A percentile compares a stretch with the other conserved stretches of the same genome.
Conservation (phyloP, 2,797 vertebrate species). For the Tangara arthus region DNA sequence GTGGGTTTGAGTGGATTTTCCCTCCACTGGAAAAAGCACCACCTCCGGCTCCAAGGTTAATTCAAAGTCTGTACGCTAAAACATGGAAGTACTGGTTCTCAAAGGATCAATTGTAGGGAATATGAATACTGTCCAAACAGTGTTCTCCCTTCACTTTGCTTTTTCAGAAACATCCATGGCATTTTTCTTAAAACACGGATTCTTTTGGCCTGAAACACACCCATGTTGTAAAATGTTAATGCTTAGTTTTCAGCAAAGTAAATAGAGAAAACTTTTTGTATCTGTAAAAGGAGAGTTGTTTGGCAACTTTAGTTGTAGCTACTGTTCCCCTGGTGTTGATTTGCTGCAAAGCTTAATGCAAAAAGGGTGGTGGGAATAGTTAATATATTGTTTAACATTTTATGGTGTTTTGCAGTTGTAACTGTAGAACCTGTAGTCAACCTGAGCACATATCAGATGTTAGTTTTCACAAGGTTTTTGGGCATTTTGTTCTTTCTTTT, state of each 20-base stretch:
- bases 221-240: background rate
- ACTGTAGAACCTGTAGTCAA: background rate
- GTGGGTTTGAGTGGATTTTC: background rate
- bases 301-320: background rate
- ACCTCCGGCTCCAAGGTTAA: background rate
- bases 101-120: background rate
- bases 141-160: background rate
- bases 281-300: background rate
- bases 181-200: background rate
- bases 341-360: background rate
- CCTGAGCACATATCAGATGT: rapidly evolving
- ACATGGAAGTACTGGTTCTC: background rate
- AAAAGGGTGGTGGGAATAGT: rapidly evolving
- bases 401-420: background rate
- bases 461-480: background rate
- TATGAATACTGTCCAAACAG: background rate
- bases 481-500: background rate
- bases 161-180: background rate
- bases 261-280: background rate
- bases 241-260: background rate
- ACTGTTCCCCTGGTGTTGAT: background rate
- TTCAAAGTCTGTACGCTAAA: background rate
- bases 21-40: background rate
- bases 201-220: background rate
- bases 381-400: background rate